These are phyloP conservation scores for Maccullochella peelii DNA, from an alignment of 2,113 vertebrate species.

Conservation along the genomic window DNA sequence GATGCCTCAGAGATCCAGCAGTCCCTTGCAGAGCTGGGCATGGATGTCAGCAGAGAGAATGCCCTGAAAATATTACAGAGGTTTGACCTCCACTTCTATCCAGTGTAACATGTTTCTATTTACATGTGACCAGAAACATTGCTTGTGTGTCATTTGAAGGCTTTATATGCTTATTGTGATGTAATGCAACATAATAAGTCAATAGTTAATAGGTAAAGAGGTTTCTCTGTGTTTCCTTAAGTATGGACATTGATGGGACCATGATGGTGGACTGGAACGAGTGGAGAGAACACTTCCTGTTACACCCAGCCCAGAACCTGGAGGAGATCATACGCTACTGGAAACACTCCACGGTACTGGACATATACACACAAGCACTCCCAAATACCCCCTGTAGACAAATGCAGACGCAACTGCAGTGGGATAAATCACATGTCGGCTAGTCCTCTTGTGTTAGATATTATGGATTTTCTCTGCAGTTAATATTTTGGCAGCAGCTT, in stretches of 20 bases:
- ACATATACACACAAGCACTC: neutral
- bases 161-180: neutral
- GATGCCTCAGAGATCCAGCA: constrained; percentile 93
- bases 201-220: neutral
- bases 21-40: constrained; percentile 89
- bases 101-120: neutral
- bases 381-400: neutral
- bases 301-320: constrained; percentile 91
- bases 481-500: constrained; percentile 43
- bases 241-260: constrained; percentile 94
- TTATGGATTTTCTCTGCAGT: constrained; percentile 63
- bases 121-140: neutral
- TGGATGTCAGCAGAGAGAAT: constrained; percentile 87
- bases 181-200: neutral
- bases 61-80: constrained; percentile 90
- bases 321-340: constrained; percentile 93
- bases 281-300: constrained; percentile 94
- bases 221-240: constrained; percentile 66
- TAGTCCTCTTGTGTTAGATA: constrained; percentile 3
- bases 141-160: neutral
- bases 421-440: constrained; percentile 7
- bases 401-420: neutral
- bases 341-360: constrained; percentile 93
- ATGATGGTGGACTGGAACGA: constrained; percentile 98
- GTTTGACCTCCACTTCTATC: constrained; percentile 68